Base-by-base conservation (phyloP, 2,888 invertebrate genomes). In the Pocota personata region DNA sequence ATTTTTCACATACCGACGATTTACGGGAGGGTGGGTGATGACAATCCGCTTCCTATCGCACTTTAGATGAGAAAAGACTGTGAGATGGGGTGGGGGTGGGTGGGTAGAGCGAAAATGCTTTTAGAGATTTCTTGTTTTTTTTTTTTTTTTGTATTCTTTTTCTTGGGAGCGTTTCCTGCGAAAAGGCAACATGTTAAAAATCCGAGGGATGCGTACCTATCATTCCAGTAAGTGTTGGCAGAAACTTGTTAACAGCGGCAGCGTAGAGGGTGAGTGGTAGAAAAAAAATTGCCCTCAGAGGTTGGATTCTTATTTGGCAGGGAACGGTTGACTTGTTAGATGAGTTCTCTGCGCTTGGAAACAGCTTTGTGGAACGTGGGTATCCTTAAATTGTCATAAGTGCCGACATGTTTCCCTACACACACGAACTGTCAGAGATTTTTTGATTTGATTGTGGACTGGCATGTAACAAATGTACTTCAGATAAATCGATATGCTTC, bases 141-240 rank as follows among this genome's bases (percentile, higher is more conserved):
- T 16, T 27, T 3, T 30, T 27, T 21, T 27, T 55, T 27, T 32
- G 21, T 14, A n/a, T n/a, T n/a, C n/a, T n/a, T n/a, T 64, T 50
- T 37, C 37, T 27, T 30, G 48, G 21, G 8, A 30, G 24, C 27
- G 27, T 19, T 57, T 46, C 35, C 55, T 46, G 48, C 3, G 30
- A 66, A 48, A 64, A 24, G 64, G 62, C 32, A 30, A 60, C 37
- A 64, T 55, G 64, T 64, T 55, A 48, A 48, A 58, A 76, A 67
- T 76, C 6, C 60, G 6, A 67, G 37, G 30, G 69, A 69, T 77
- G 77, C 67, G 40, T 58, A 67, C 77, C 48, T 77, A 69, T 60
- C 48, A 67, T 77, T 77, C 69, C 52, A 27, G 27, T 58, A 82
- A 76, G 77, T 82, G 71, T 60, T 66, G 37, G 16, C 48, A 58